phyloP scores from a whole-genome alignment of 2,888 invertebrate genomes.

The Byasa hedistus region DNA sequence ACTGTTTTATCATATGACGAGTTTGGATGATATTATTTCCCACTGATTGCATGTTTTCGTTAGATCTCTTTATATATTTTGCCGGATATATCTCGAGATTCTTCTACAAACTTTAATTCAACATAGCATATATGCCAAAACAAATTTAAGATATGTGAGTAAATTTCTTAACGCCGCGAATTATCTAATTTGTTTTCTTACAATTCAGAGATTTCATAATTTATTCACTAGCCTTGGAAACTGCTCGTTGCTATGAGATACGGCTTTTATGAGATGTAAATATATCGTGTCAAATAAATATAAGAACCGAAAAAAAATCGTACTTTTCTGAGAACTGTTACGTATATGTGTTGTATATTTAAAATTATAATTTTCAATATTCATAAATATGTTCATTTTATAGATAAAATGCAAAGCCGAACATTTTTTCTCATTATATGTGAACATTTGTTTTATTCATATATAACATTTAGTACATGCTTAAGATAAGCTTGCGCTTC shows the following conservation, averaged over 20 bases:
- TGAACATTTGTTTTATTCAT: neutral
- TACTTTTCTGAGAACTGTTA: constrained; percentile 7
- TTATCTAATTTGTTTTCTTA: constrained; percentile 59
- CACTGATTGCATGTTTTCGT: too few species aligned
- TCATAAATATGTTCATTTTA: neutral
- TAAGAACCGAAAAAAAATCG: constrained; percentile 30
- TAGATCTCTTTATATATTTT: too few species aligned
- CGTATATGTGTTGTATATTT: neutral
- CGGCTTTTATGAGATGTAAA: constrained; percentile 54
- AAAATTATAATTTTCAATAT: neutral
- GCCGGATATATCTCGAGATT: too few species aligned
- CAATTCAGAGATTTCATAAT: constrained; percentile 58
- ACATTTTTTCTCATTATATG: neutral
- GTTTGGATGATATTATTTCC: too few species aligned
- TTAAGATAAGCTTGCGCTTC: neutral
- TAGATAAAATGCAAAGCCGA: constrained; percentile 2
- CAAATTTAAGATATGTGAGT: constrained; percentile 14
- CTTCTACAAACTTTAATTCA: neutral
- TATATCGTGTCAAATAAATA: constrained; percentile 42
- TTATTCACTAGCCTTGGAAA: constrained; percentile 66
- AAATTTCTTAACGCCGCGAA: constrained; percentile 46
- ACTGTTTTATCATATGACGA: too few species aligned
- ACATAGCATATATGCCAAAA: neutral
- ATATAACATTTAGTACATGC: neutral
- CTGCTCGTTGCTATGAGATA: constrained; percentile 63